Conservation (phyloP, 2,888 invertebrate species). For the Hoplodrina blanda region DNA sequence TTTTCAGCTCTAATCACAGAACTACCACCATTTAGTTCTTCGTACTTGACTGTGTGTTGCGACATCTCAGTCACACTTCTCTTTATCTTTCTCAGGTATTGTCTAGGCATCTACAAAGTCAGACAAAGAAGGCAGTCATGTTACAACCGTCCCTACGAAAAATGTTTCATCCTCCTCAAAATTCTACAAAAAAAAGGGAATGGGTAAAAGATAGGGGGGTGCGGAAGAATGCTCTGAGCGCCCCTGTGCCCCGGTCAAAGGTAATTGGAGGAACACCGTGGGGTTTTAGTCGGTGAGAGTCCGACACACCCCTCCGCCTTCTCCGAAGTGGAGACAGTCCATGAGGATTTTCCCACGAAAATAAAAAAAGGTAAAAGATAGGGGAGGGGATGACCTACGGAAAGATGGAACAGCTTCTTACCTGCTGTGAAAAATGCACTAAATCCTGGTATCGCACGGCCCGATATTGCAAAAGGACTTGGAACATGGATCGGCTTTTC, state of each 20-base stretch:
- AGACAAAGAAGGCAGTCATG: slow-evolving; percentile 35
- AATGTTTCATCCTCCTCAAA: slow-evolving; percentile 12
- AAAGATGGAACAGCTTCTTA: slow-evolving; percentile 73
- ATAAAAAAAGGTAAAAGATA: too few relatives aligned
- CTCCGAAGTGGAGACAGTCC: too few relatives aligned
- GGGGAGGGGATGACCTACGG: slow-evolving; percentile 12
- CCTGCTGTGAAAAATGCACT: slow-evolving; percentile 97
- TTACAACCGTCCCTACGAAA: slow-evolving; percentile 38
- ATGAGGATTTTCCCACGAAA: too few relatives aligned
- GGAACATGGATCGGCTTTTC: slow-evolving; percentile 95
- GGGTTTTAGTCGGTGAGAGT: too few relatives aligned
- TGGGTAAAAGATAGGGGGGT: slow-evolving; percentile 10
- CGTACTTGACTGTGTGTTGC: slow-evolving; percentile 42
- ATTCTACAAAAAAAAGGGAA: not conserved
- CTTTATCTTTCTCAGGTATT: slow-evolving; percentile 52
- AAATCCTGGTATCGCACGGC: slow-evolving; percentile 95
- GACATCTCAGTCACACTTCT: slow-evolving; percentile 39
- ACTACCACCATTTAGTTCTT: slow-evolving; percentile 52
- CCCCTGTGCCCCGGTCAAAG: too few relatives aligned
- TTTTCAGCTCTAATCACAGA: slow-evolving; percentile 40
- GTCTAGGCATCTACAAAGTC: slow-evolving; percentile 59
- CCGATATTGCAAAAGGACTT: slow-evolving; percentile 95
- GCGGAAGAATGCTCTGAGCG: too few relatives aligned
- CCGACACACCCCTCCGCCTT: too few relatives aligned
- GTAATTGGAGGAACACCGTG: too few relatives aligned